Percentiles rank a stretch among this genome's conserved stretches.
These are phyloP conservation scores for Zygogramma bicolorata DNA, from an alignment of 2,888 invertebrate species.

Conservation along the genomic window DNA sequence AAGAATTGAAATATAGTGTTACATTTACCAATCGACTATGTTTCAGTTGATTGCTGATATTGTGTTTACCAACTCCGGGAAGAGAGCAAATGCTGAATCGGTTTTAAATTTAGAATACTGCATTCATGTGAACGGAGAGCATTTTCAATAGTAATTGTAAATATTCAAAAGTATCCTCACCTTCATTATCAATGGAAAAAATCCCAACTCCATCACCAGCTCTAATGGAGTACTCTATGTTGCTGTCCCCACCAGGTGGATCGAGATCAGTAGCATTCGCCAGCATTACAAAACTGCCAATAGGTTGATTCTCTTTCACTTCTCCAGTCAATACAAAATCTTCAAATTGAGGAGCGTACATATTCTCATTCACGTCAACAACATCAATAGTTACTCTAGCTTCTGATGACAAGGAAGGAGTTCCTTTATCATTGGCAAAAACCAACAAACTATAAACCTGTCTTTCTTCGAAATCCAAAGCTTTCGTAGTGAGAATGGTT, in stretches of 20 bases:
- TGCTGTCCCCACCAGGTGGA: slow-evolving; percentile 82
- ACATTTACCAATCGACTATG: too few relatives aligned
- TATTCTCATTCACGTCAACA: slow-evolving; percentile 95
- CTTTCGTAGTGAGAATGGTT: slow-evolving; percentile 82
- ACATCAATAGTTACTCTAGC: slow-evolving; percentile 87
- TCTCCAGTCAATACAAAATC: slow-evolving; percentile 82
- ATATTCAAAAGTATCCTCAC: slow-evolving; percentile 70
- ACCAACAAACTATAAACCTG: slow-evolving; percentile 91
- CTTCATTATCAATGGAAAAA: slow-evolving; percentile 91
- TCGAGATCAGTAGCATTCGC: slow-evolving; percentile 86
- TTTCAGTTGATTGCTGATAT: too few relatives aligned
- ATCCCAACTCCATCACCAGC: slow-evolving; percentile 92
- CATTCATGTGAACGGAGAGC: too few relatives aligned
- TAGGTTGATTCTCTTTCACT: slow-evolving; percentile 84
- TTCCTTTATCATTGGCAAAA: slow-evolving; percentile 87
- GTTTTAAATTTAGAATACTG: too few relatives aligned
- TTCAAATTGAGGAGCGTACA: slow-evolving; percentile 83
- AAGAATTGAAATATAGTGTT: too few relatives aligned
- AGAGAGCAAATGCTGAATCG: too few relatives aligned
- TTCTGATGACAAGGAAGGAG: slow-evolving; percentile 83
- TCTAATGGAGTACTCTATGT: slow-evolving; percentile 86
- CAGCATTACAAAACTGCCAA: slow-evolving; percentile 81
- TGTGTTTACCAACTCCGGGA: too few relatives aligned
- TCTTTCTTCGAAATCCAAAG: slow-evolving; percentile 89
- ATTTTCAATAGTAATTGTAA: too few relatives aligned